Evolutionary conservation across 2,113 vertebrate species (phyloP).

Genomic region (Scopus umbretta): DNA sequence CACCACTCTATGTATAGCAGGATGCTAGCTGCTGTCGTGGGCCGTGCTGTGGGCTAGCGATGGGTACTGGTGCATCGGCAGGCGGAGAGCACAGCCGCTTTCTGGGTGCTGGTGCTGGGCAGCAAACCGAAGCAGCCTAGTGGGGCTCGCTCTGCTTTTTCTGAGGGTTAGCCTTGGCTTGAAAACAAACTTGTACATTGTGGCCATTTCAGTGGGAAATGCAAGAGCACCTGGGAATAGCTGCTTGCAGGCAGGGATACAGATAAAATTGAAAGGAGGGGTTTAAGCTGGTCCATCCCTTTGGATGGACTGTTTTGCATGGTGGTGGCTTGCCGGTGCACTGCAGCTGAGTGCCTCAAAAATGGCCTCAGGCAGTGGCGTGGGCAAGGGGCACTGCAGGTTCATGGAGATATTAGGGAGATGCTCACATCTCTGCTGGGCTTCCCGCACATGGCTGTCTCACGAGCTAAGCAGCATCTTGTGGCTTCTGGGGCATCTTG

Average conservation of each 20-base stretch:
- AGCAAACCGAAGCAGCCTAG: background rate
- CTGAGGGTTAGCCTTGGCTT: background rate
- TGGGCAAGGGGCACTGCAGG: background rate
- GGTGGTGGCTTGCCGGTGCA: background rate
- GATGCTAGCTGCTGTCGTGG: fast-evolving
- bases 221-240: background rate
- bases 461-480: background rate
- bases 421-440: background rate
- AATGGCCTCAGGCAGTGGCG: background rate
- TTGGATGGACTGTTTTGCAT: no score
- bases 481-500: background rate
- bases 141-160: background rate
- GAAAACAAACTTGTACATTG: background rate
- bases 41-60: background rate
- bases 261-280: background rate
- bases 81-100: background rate
- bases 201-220: fast-evolving
- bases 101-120: background rate
- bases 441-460: background rate
- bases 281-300: background rate
- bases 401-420: background rate
- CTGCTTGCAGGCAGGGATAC: background rate
- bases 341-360: background rate
- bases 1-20: fast-evolving
- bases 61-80: fast-evolving